phyloP scores from a whole-genome alignment of 2,113 vertebrate species.

The Crotalus viridis region DNA sequence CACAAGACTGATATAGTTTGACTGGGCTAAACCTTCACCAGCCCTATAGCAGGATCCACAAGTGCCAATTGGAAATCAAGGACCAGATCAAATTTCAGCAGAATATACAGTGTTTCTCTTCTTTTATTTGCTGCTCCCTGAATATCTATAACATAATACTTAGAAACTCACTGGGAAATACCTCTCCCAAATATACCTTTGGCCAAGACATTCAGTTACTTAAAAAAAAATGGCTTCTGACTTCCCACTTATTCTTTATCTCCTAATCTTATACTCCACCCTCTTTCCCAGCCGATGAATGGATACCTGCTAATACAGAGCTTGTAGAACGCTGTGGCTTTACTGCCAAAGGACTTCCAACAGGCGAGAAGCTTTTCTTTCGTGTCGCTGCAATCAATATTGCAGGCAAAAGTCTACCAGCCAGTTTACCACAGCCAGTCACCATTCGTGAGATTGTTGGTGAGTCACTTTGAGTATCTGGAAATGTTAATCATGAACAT shows the following conservation, averaged over 20 bases:
- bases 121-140: background rate
- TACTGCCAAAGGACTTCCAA: slow-evolving; percentile 79
- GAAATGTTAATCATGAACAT: background rate
- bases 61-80: background rate
- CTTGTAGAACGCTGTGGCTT: slow-evolving; percentile 73
- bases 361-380: slow-evolving; percentile 82
- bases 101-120: background rate
- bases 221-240: too few species aligned
- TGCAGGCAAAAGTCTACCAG: slow-evolving; percentile 80
- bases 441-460: slow-evolving; percentile 85
- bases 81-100: background rate
- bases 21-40: background rate
- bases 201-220: too few species aligned
- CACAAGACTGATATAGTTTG: background rate
- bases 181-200: too few species aligned
- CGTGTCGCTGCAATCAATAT: slow-evolving; percentile 82
- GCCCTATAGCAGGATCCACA: background rate
- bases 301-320: slow-evolving; percentile 75
- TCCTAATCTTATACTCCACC: background rate
- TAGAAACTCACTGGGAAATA: background rate
- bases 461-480: slow-evolving; percentile 56
- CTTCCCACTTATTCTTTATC: background rate
- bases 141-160: background rate
- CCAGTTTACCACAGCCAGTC: slow-evolving; percentile 74
- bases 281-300: slow-evolving; percentile 73